Conservation (phyloP, 2,888 invertebrate genomes). For the Coelogynopora nodosa region DNA sequence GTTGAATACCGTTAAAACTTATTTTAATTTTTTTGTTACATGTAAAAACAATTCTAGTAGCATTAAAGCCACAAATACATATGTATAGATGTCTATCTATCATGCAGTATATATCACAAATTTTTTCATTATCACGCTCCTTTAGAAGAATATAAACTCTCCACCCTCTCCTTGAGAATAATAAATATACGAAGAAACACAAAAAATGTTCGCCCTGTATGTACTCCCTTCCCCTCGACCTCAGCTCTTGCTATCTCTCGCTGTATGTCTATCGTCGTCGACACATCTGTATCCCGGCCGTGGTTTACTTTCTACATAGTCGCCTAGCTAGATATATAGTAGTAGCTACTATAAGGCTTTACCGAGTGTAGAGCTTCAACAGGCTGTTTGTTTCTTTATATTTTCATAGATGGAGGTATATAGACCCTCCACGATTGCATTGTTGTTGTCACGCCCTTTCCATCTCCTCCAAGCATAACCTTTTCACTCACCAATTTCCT, state of each 20-base stretch:
- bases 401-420: background rate
- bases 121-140: background rate
- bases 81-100: background rate
- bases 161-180: background rate
- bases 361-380: background rate
- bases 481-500: background rate
- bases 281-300: background rate
- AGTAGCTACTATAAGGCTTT: too few species aligned
- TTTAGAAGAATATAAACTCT: background rate
- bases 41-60: too few species aligned
- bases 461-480: background rate
- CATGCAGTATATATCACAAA: background rate
- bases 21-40: too few species aligned
- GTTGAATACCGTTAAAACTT: too few species aligned
- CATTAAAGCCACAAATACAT: too few species aligned
- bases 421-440: background rate
- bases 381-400: background rate
- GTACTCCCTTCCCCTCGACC: background rate
- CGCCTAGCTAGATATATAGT: background rate
- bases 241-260: too few species aligned
- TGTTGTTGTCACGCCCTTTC: background rate
- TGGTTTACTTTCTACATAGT: background rate
- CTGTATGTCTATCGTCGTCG: background rate
- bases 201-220: background rate
- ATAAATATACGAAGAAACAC: background rate